Evolutionary conservation across 2,797 vertebrate genomes (phyloP).

Genomic region (Dicrostonyx torquatus): DNA sequence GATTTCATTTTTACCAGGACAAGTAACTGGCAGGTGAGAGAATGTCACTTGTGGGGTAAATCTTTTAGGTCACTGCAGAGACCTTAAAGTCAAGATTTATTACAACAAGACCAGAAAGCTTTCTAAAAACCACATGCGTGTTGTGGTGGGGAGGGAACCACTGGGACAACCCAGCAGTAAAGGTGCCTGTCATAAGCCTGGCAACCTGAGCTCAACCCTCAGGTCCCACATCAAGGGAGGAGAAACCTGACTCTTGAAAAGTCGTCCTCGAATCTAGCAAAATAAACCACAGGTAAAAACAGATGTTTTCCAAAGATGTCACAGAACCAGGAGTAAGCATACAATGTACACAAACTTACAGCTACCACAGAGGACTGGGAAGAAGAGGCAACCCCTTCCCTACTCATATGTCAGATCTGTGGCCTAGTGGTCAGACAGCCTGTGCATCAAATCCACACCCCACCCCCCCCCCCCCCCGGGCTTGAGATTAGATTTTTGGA

Average conservation of each 20-base stretch:
- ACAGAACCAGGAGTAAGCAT: background rate
- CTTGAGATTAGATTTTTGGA: background rate
- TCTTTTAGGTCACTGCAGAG: background rate
- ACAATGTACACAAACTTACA: background rate
- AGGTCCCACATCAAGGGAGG: background rate
- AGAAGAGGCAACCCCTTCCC: background rate
- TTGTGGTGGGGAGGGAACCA: background rate
- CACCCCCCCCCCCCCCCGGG: fast-evolving
- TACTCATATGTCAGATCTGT: background rate
- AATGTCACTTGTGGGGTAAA: background rate
- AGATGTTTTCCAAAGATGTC: background rate
- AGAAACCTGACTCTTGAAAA: background rate
- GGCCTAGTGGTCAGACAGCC: background rate
- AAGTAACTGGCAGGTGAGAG: conserved; percentile 1
- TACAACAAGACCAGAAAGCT: background rate
- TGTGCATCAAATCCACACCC: background rate
- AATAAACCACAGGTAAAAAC: background rate
- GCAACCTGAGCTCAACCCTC: background rate
- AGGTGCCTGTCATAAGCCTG: background rate
- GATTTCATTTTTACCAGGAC: conserved; percentile 28
- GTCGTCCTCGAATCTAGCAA: background rate
- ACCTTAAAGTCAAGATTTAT: conserved; percentile 1
- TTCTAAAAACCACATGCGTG: conserved; percentile 1
- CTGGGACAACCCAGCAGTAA: no score
- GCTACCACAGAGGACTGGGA: background rate